These are phyloP conservation scores for Teleiodes luculella DNA, from an alignment of 2,888 invertebrate genomes.

Conservation along the genomic window DNA sequence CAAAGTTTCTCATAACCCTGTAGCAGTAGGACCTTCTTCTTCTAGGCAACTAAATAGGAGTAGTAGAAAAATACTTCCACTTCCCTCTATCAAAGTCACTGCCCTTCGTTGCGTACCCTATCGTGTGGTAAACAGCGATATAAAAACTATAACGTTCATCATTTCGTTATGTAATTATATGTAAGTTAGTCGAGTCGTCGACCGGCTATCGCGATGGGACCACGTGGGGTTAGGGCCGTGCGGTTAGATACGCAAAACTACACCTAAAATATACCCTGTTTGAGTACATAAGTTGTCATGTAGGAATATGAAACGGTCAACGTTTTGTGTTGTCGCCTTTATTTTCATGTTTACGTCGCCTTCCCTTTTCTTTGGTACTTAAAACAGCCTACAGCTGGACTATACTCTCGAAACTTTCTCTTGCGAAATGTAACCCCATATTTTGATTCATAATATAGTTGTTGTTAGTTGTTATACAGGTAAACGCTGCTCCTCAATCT, in stretches of 20 bases:
- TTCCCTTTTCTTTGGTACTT: neutral
- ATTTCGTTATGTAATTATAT: neutral
- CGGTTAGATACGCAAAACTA: no score
- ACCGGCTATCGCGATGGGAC: slow-evolving; percentile 30
- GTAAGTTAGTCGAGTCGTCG: slow-evolving; percentile 25
- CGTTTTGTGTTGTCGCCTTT: neutral
- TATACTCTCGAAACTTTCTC: no score
- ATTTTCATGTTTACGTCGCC: neutral
- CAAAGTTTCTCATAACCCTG: no score
- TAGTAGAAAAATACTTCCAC: neutral
- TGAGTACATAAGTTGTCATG: no score
- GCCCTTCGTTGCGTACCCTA: neutral
- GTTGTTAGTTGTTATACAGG: no score
- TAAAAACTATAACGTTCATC: slow-evolving; percentile 4
- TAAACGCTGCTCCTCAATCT: no score
- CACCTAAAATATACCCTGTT: no score
- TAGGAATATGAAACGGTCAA: no score
- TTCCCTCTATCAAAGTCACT: neutral
- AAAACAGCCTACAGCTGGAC: no score
- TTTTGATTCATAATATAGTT: no score
- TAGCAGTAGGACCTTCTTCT: no score
- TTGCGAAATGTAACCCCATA: no score
- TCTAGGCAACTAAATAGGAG: neutral
- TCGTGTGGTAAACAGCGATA: slow-evolving; percentile 5
- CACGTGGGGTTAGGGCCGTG: neutral